These are phyloP conservation scores for Eulemur albifrons DNA, from an alignment of 2,797 vertebrate species.

Conservation along the genomic window DNA sequence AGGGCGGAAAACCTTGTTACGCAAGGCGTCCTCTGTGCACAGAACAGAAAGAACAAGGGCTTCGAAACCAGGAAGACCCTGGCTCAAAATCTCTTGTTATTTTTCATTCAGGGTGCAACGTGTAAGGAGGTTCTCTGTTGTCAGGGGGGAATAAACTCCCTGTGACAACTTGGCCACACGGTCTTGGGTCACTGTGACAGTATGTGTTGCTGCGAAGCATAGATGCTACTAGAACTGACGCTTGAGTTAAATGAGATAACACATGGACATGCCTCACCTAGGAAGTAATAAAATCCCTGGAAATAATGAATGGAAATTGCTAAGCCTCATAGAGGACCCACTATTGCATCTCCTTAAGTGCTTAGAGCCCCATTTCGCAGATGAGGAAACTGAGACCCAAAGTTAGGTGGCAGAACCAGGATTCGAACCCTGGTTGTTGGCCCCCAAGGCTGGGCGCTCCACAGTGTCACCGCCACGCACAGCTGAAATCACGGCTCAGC, in stretches of 20 bases:
- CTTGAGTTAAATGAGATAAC: background rate
- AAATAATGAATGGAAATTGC: background rate
- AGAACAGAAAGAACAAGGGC: background rate
- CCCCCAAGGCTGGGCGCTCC: background rate
- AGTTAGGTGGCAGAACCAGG: background rate
- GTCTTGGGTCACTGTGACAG: background rate
- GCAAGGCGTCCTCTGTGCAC: background rate
- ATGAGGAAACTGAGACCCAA: background rate
- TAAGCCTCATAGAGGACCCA: background rate
- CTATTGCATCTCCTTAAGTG: background rate
- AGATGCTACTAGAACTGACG: background rate
- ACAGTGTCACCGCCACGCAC: background rate
- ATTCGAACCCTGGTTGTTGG: background rate
- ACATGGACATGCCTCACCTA: accelerated
- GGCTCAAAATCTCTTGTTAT: background rate
- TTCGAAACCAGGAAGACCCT: background rate
- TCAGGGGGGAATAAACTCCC: background rate
- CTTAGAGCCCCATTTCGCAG: background rate
- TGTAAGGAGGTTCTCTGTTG: background rate
- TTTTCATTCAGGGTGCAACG: background rate
- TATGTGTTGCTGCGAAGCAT: background rate
- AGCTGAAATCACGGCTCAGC: background rate
- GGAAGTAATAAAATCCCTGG: background rate
- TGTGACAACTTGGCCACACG: accelerated
- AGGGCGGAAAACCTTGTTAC: background rate